Evolutionary conservation across 2,113 vertebrate species (phyloP).

Genomic region (Phrynocephalus versicolor): DNA sequence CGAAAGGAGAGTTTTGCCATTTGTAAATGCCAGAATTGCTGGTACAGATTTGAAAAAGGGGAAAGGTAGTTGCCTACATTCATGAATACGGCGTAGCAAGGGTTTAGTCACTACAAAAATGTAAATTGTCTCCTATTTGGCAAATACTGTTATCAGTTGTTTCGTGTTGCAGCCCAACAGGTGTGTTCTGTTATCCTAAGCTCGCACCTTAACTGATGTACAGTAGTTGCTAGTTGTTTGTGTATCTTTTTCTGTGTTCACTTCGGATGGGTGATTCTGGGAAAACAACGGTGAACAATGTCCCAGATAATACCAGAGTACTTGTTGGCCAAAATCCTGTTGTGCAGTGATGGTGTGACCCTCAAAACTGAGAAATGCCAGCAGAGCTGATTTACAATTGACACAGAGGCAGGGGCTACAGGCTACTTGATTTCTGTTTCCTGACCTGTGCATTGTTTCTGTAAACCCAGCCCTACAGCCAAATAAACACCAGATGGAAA

Average conservation of each 20-base stretch:
- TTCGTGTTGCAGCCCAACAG: background rate
- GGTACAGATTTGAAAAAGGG: background rate
- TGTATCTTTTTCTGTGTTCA: background rate
- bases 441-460: background rate
- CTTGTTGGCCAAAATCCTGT: background rate
- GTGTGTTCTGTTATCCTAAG: background rate
- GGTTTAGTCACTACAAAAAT: background rate
- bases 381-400: background rate
- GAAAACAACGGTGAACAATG: background rate
- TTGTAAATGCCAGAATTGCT: conserved; percentile 1
- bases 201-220: background rate
- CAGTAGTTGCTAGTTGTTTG: background rate
- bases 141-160: background rate
- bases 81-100: background rate
- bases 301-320: background rate
- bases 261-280: background rate
- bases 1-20: background rate
- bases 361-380: background rate
- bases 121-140: background rate
- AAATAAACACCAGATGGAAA: background rate
- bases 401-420: background rate
- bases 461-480: background rate
- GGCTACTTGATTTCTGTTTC: background rate
- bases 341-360: background rate
- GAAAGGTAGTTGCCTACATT: background rate